A percentile compares a stretch with the other conserved stretches of the same genome.
These are phyloP conservation scores for Aviceda subcristata DNA, from an alignment of 2,113 vertebrate genomes.

Conservation along the genomic window DNA sequence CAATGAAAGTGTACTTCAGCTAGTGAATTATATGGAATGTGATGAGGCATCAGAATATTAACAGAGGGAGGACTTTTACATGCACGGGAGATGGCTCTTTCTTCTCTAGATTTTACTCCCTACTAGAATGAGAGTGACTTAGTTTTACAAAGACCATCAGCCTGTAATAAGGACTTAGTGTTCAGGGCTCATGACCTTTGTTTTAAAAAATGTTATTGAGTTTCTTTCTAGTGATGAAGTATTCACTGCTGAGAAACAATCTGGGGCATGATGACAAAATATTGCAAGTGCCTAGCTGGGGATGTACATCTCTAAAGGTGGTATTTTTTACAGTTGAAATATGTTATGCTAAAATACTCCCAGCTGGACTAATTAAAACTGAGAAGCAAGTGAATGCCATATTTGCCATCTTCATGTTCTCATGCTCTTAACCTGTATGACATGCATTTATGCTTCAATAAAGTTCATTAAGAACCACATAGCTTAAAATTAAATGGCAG, in stretches of 20 bases:
- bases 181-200: neutral
- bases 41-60: neutral
- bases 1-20: neutral
- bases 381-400: neutral
- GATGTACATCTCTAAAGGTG: constrained; percentile 18
- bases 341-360: constrained; percentile 34
- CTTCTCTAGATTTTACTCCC: neutral
- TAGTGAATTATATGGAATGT: neutral
- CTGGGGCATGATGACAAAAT: neutral
- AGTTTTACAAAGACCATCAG: neutral
- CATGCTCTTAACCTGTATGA: constrained; percentile 4
- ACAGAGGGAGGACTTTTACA: neutral
- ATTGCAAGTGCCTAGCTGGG: neutral
- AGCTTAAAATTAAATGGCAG: constrained; percentile 6
- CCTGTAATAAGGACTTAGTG: neutral
- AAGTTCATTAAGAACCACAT: constrained; percentile 1
- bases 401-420: neutral
- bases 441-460: neutral
- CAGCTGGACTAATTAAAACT: constrained; percentile 56
- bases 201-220: neutral
- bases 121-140: neutral
- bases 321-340: constrained; percentile 34
- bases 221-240: neutral
- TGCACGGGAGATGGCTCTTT: neutral
- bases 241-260: neutral